A percentile compares a stretch with the other conserved stretches of the same genome.
phyloP scores from a whole-genome alignment of 2,888 invertebrate genomes.

The Crocallis elinguaria region DNA sequence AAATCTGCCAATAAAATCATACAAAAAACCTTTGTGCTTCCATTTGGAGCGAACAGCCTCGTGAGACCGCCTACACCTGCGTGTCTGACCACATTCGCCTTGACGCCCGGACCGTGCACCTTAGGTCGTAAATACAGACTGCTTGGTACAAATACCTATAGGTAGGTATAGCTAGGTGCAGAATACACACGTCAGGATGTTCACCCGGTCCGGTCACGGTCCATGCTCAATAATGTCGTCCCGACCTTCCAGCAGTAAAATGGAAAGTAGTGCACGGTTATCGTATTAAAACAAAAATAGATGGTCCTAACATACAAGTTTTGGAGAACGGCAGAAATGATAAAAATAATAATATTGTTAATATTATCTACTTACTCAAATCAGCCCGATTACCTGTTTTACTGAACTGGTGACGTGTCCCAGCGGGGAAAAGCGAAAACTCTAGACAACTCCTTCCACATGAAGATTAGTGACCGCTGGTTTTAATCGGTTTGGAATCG shows the following conservation, averaged over 20 bases:
- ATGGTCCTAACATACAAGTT: too few relatives aligned
- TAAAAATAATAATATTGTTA: too few relatives aligned
- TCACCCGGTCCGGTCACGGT: slow-evolving; percentile 15
- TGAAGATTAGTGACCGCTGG: too few relatives aligned
- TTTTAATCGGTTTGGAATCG: too few relatives aligned
- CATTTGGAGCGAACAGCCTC: slow-evolving; percentile 9
- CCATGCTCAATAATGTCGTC: slow-evolving; percentile 12
- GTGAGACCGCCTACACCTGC: slow-evolving; percentile 11
- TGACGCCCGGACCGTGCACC: background rate
- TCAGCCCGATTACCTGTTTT: too few relatives aligned
- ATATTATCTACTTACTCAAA: too few relatives aligned
- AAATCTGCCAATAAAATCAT: background rate
- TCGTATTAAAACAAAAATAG: background rate
- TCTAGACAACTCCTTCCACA: too few relatives aligned
- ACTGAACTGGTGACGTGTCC: too few relatives aligned
- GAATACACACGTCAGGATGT: slow-evolving; percentile 3
- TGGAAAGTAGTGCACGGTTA: slow-evolving; percentile 13
- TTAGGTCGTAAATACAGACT: background rate
- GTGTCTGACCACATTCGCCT: slow-evolving; percentile 11
- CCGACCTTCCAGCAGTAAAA: slow-evolving; percentile 16
- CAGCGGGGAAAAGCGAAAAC: too few relatives aligned
- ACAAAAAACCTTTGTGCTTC: background rate
- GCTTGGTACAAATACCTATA: background rate
- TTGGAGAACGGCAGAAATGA: too few relatives aligned
- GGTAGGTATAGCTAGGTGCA: background rate